Base-by-base conservation (phyloP, 2,888 invertebrate species). In the Syrphus vitripennis region DNA sequence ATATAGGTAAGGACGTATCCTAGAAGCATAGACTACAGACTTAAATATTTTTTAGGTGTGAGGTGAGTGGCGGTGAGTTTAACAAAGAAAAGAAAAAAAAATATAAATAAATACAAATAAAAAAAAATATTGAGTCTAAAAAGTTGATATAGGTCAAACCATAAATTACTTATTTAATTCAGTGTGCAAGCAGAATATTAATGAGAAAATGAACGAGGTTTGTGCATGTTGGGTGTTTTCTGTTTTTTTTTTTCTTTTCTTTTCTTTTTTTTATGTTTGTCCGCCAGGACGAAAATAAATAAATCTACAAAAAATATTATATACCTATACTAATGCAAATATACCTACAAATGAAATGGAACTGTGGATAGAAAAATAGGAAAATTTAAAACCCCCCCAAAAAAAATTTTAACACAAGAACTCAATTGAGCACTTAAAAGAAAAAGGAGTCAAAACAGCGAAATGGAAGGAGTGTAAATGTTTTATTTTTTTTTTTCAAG, bases 101-200 rank as follows among this genome's bases (percentile, higher is more conserved):
- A n/a, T n/a, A n/a, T n/a, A n/a, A n/a, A n/a, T n/a, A n/a, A n/a
- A n/a, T n/a, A n/a, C n/a, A 40, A 26, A 26, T 5, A 40, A 31
- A 34, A 67, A 31, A 48, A 34, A 50, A 24, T 24, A 34, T 48
- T 57, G 37, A 69, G 67, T 71, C 72, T 72, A 83, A 84, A 82
- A 78, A 76, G 67, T 84, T 86, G 74, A 82, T 86, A 78, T 82
- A 86, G 86, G 86, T 82, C 86, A 78, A 82, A 72, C 77, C 86
- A 86, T 82, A 86, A 86, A 86, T 86, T 86, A 86, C 86, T 82
- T 82, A 82, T 86, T 86, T 86, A 82, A 86, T 82, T 82, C 82
- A 59, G 63, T 81, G 72, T 81, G 84, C 84, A 81, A 72, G 84
- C 31, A 53, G 84, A 80, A 84, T 84, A 84, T 81, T 80, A 84